phyloP scores from a whole-genome alignment of 1,140 invertebrate genomes.

The Hylyphantes graminicola region DNA sequence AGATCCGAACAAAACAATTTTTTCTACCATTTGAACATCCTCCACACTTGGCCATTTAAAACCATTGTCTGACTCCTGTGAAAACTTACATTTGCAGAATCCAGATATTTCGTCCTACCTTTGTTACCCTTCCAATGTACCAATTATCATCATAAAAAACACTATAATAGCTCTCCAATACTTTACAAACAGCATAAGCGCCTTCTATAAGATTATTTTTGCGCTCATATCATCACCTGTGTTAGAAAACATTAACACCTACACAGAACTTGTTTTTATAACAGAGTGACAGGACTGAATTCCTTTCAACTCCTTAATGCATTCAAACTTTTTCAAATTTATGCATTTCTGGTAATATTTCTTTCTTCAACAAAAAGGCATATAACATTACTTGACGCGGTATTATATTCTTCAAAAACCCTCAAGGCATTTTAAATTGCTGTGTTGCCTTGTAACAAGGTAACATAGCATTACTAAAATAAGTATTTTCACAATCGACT shows the following conservation, averaged over 20 bases:
- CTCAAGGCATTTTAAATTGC: no score
- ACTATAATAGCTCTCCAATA: neutral
- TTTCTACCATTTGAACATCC: neutral
- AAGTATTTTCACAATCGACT: no score
- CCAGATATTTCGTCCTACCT: neutral
- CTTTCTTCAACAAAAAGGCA: constrained; percentile 2
- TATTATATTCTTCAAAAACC: neutral
- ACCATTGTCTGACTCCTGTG: neutral
- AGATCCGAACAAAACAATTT: neutral
- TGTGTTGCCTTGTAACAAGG: constrained; percentile 2
- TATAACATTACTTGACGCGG: neutral
- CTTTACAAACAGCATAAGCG: neutral
- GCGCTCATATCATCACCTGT: neutral
- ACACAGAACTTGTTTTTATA: neutral
- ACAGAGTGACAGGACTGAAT: neutral
- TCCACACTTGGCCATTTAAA: neutral
- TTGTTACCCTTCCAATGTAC: neutral
- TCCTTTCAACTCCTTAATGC: neutral
- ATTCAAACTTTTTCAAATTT: neutral
- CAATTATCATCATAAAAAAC: neutral
- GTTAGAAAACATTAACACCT: neutral
- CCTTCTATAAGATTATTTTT: neutral
- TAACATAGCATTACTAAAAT: no score
- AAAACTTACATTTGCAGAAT: neutral
- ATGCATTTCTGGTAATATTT: neutral